Evolutionary conservation across 2,113 vertebrate genomes (phyloP), one percentile per base, ranked within the genome.

Genomic region (Phrynosoma blainvillii): DNA sequence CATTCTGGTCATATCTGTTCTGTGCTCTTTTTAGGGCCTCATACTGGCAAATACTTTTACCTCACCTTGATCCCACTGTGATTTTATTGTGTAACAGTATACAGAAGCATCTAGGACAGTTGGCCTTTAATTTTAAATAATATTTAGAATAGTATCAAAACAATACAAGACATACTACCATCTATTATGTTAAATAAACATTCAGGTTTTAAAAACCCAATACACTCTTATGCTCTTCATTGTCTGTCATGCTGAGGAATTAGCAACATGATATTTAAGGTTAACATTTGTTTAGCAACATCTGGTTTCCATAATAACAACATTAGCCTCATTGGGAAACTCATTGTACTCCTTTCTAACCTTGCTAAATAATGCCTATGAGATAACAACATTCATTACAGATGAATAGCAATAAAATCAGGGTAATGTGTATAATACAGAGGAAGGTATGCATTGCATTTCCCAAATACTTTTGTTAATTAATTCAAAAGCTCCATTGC

Each of bases 291-390:
- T 40, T 90, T 87, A 84, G 4, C 0, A 70, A 47, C 76, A 40
- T 73, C 42, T 25, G 75, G 79, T 81, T 12, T 76, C 56, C 84
- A 73, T 86, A 40, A 66, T 88, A 81, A 1, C 87, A 76, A 36
- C 91, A 85, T 68, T 83, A 89, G 32, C 27, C 54, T 89, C 77
- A 84, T 74, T 30, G 56, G 88, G 77, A 81, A 80, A 0, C 1
- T 36, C 8, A 66, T 2, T 54, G 2, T 3, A 1, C 83, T 4
- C 2, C 11, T 85, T 25, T 7, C 25, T 83, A 2, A 36, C 7
- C 21, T 73, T n/a, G 78, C 36, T 54, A 66, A 92, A 75, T 83
- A 1, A 3, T 25, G 20, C 75, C 9, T 89, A 54, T 82, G 83
- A 89, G 71, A 87, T 56, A 80, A 54, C 10, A 87, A 30, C 47